phyloP scores from a whole-genome alignment of 2,888 invertebrate genomes.

The Sphaerophoria taeniata region DNA sequence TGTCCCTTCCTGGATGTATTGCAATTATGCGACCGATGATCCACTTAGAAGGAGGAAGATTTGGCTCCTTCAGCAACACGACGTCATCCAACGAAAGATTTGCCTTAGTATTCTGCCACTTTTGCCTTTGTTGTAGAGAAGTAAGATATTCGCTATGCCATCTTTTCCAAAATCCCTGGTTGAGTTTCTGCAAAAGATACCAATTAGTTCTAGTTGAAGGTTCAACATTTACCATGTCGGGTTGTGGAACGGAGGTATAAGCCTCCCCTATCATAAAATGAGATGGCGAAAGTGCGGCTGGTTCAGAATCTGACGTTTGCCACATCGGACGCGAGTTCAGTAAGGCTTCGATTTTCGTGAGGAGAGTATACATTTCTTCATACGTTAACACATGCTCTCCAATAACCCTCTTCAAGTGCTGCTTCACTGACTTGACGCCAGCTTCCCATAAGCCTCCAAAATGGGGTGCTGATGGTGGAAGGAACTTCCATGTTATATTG shows the following conservation, averaged over 20 bases:
- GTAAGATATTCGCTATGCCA: conserved; percentile 18
- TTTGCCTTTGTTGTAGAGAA: background rate
- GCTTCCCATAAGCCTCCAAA: too few relatives aligned
- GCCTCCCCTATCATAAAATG: conserved; percentile 35
- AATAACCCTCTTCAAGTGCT: too few relatives aligned
- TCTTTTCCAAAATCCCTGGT: conserved; percentile 10
- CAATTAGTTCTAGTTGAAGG: conserved; percentile 1
- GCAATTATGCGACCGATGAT: background rate
- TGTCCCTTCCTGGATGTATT: background rate
- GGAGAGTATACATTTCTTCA: too few relatives aligned
- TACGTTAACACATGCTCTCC: too few relatives aligned
- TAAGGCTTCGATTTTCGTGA: too few relatives aligned
- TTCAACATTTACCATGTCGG: background rate
- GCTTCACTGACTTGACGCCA: too few relatives aligned
- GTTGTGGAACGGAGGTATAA: conserved; percentile 12
- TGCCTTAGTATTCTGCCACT: background rate
- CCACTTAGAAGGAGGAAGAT: background rate
- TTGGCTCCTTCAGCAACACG: too few relatives aligned
- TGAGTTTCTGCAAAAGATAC: conserved; percentile 12
- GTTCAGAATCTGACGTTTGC: background rate
- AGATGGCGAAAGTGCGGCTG: conserved; percentile 12
- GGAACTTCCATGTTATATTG: too few relatives aligned
- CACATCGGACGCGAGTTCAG: too few relatives aligned
- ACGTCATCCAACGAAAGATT: too few relatives aligned
- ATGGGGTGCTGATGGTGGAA: too few relatives aligned